A percentile compares a stretch with the other conserved stretches of the same genome.
Conservation (phyloP, 2,888 invertebrate species). For the Lamproptera curius region DNA sequence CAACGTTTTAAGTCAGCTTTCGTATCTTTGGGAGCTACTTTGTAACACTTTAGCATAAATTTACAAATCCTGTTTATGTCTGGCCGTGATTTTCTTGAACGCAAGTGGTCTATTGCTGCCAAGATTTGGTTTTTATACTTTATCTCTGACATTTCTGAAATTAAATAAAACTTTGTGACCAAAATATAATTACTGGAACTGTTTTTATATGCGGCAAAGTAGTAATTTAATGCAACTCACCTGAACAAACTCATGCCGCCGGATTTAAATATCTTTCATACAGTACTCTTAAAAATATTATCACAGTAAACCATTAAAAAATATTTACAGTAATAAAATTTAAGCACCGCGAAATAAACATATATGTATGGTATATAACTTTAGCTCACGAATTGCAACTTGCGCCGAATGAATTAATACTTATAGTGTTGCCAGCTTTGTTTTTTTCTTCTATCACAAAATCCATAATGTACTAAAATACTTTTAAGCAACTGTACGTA, state of each 20-base stretch:
- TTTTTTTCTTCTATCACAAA: too few species aligned
- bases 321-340: too few species aligned
- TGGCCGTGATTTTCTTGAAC: constrained; percentile 90
- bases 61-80: constrained; percentile 90
- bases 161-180: constrained; percentile 20
- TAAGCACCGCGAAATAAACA: too few species aligned
- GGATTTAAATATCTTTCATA: constrained; percentile 41
- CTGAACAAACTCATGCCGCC: constrained; percentile 68
- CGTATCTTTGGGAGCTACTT: constrained; percentile 83
- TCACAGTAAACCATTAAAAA: too few species aligned
- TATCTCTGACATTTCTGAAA: constrained; percentile 79
- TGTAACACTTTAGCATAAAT: constrained; percentile 86
- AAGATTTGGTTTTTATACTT: constrained; percentile 86
- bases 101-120: constrained; percentile 90
- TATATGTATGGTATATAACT: too few species aligned
- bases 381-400: too few species aligned
- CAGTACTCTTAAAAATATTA: too few species aligned
- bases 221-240: constrained; percentile 35
- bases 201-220: neutral
- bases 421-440: too few species aligned
- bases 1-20: constrained; percentile 85
- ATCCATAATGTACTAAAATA: too few species aligned
- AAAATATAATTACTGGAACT: constrained; percentile 6
- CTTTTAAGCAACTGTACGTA: too few species aligned
- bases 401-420: too few species aligned